phyloP scores from a whole-genome alignment of 2,797 vertebrate genomes.

The Thunnus albacares region DNA sequence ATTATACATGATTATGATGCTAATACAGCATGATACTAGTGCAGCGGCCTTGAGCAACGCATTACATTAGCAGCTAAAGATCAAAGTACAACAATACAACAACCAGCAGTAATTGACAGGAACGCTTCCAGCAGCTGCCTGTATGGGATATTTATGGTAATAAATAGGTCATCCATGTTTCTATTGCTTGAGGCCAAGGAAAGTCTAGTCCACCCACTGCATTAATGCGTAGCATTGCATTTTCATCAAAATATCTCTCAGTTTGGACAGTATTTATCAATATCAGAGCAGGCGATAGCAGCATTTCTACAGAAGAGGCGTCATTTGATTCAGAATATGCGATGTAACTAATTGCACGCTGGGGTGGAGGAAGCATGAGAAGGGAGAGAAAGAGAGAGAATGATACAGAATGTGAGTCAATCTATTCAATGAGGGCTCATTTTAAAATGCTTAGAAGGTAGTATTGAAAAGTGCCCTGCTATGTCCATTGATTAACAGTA shows the following conservation, averaged over 20 bases:
- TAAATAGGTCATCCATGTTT: constrained; percentile 77
- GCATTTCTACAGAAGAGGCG: constrained; percentile 55
- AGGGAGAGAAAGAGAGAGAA: constrained; percentile 81
- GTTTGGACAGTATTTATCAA: constrained; percentile 53
- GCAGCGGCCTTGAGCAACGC: constrained; percentile 67
- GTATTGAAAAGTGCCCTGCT: constrained; percentile 91
- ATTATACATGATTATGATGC: constrained; percentile 71
- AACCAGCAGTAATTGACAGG: constrained; percentile 77
- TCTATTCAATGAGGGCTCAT: constrained; percentile 95
- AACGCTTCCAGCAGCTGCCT: constrained; percentile 68
- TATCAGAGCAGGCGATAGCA: constrained; percentile 36
- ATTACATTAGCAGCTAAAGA: constrained; percentile 73
- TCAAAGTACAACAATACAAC: constrained; percentile 78
- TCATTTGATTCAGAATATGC: constrained; percentile 86
- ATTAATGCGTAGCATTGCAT: constrained; percentile 52
- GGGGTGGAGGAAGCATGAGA: constrained; percentile 83
- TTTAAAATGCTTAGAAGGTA: constrained; percentile 92
- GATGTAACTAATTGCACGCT: constrained; percentile 89
- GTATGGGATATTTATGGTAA: constrained; percentile 77
- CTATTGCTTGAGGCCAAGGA: constrained; percentile 54
- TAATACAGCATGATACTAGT: constrained; percentile 70
- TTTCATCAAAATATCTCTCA: constrained; percentile 56
- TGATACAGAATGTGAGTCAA: constrained; percentile 85
- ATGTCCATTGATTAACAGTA: constrained; percentile 96
- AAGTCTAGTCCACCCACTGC: constrained; percentile 68